These are phyloP conservation scores for Drosophila koepferae DNA, from an alignment of 2,888 invertebrate genomes.

Conservation along the genomic window DNA sequence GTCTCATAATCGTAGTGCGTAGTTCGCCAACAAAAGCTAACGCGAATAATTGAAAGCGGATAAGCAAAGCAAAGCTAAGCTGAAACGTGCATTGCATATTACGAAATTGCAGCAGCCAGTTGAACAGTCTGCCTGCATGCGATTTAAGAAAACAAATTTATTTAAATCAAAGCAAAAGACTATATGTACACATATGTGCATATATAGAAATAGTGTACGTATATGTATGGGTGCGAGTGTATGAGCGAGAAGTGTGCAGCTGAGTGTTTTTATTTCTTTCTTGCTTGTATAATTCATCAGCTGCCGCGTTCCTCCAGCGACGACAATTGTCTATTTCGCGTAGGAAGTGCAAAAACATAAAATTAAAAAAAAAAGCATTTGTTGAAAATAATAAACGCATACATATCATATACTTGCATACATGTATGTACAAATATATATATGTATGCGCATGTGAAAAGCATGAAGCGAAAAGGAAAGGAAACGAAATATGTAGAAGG, in stretches of 20 bases:
- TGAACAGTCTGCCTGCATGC: slow-evolving; percentile 35
- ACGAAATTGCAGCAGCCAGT: slow-evolving; percentile 64
- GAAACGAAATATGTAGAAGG: slow-evolving; percentile 22
- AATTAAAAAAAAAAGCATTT: slow-evolving; percentile 34
- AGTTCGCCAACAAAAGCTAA: slow-evolving; percentile 55
- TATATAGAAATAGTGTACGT: slow-evolving; percentile 46
- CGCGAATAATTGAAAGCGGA: slow-evolving; percentile 57
- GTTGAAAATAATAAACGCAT: slow-evolving; percentile 24
- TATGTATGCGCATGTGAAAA: slow-evolving; percentile 50
- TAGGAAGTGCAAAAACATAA: slow-evolving; percentile 52
- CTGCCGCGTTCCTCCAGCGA: slow-evolving; percentile 39
- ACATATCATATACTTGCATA: slow-evolving; percentile 4
- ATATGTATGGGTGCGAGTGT: slow-evolving; percentile 16
- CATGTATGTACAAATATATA: no score
- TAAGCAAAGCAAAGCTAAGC: slow-evolving; percentile 48
- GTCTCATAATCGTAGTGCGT: slow-evolving; percentile 58
- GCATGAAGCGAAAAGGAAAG: slow-evolving; percentile 13
- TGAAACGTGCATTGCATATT: slow-evolving; percentile 61
- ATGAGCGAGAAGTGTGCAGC: slow-evolving; percentile 38
- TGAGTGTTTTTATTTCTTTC: slow-evolving; percentile 51
- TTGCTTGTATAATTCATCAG: slow-evolving; percentile 51
- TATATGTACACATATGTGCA: slow-evolving; percentile 43
- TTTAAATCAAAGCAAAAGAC: slow-evolving; percentile 35
- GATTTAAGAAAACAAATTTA: slow-evolving; percentile 18
- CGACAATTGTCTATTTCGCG: slow-evolving; percentile 32